Evolutionary conservation across 1,140 invertebrate genomes (phyloP).

Genomic region (Nymphalis io): DNA sequence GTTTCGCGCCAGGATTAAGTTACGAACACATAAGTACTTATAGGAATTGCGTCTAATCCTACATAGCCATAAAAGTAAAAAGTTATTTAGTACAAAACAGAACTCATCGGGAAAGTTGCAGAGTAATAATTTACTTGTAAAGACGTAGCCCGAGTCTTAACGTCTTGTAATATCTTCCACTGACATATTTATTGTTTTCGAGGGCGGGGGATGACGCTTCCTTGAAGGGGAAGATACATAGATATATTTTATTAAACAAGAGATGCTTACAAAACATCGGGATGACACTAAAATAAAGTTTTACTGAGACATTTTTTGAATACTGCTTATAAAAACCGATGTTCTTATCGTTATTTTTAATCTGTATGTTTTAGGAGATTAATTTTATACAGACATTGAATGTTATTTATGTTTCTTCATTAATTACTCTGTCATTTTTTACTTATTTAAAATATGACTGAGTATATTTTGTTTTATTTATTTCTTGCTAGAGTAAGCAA

Average conservation of each 20-base stretch:
- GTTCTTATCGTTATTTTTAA: slow-evolving; percentile 26
- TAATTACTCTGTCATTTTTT: slow-evolving; percentile 11
- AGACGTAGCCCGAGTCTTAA: slow-evolving; percentile 62
- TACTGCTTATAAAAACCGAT: background rate
- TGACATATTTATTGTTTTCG: slow-evolving; percentile 79
- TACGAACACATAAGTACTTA: slow-evolving; percentile 11
- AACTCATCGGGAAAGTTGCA: slow-evolving; percentile 75
- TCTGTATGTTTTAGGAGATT: slow-evolving; percentile 17
- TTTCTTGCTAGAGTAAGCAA: background rate
- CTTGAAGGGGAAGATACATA: slow-evolving; percentile 56
- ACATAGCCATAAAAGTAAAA: slow-evolving; percentile 67
- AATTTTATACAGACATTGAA: slow-evolving; percentile 32
- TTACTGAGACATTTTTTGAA: slow-evolving; percentile 15
- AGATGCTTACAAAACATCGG: slow-evolving; percentile 46
- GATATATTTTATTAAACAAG: slow-evolving; percentile 45
- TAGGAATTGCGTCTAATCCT: slow-evolving; percentile 48
- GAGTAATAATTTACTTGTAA: slow-evolving; percentile 75
- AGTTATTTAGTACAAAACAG: slow-evolving; percentile 67
- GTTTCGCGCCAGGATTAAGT: slow-evolving; percentile 7
- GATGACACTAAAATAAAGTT: slow-evolving; percentile 16
- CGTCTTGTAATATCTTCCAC: slow-evolving; percentile 73
- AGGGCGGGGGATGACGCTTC: slow-evolving; percentile 58
- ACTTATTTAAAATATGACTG: background rate
- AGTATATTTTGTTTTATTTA: background rate
- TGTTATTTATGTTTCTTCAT: slow-evolving; percentile 26